Evolutionary conservation across 2,888 invertebrate genomes (phyloP).

Genomic region (Cataglyphis altisquamis): DNA sequence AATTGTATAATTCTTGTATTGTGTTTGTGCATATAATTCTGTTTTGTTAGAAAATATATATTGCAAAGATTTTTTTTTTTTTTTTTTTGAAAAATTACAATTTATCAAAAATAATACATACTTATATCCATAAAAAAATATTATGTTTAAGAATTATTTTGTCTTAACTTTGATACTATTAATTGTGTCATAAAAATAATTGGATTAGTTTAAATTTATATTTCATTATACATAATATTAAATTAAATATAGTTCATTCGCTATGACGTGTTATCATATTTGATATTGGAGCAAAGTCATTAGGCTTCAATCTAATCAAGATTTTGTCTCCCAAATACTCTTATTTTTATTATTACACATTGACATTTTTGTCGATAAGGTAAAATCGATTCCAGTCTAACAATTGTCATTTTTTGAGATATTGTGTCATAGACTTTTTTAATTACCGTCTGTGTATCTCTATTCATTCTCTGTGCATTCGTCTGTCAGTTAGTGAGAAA

Average conservation of each 20-base stretch:
- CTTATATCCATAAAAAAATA: not conserved
- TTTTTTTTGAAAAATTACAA: not conserved
- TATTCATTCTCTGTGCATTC: too few species aligned
- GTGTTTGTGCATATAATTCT: not conserved
- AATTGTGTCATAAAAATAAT: not conserved
- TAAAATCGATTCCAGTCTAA: not conserved
- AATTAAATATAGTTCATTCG: not conserved
- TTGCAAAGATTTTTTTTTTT: not conserved
- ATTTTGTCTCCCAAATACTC: not conserved
- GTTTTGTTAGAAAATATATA: not conserved
- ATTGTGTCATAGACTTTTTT: not conserved
- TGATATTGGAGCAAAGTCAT: not conserved
- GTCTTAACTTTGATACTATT: not conserved
- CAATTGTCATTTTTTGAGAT: not conserved
- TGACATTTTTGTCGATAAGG: not conserved
- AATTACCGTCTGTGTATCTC: conserved; percentile 10
- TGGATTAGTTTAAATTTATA: not conserved
- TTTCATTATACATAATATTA: not conserved
- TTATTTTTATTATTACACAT: not conserved
- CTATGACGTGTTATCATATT: not conserved
- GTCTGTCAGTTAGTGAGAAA: conserved; percentile 7
- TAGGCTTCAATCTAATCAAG: not conserved
- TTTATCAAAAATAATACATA: not conserved
- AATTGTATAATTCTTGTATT: not conserved
- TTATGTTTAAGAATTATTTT: conserved; percentile 7